Percentiles rank a stretch among this genome's conserved stretches.
These are phyloP conservation scores for Drosophila bunnanda DNA, from an alignment of 2,888 invertebrate genomes.

Conservation along the genomic window DNA sequence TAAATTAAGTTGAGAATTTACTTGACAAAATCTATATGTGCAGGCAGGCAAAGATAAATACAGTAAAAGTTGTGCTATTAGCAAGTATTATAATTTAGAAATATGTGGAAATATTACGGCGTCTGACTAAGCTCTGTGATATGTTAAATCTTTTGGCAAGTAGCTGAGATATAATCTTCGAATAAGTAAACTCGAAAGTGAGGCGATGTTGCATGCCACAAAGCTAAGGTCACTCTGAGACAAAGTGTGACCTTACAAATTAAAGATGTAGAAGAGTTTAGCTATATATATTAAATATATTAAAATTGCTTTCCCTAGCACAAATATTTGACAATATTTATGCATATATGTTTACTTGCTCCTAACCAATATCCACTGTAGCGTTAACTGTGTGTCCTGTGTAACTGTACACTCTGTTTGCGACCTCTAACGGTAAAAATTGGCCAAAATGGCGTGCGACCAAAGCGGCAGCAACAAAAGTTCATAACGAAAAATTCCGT, in stretches of 20 bases:
- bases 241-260: not conserved
- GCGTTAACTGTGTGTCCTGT: conserved; percentile 17
- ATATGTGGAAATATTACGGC: conserved; percentile 4
- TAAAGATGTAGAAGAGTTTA: not conserved
- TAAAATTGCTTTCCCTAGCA: not conserved
- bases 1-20: conserved; percentile 56
- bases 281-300: too few relatives aligned
- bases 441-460: conserved; percentile 56
- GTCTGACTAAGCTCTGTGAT: conserved; percentile 1
- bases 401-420: conserved; percentile 64
- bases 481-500: conserved; percentile 47
- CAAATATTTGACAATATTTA: conserved; percentile 4
- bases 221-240: not conserved
- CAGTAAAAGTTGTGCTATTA: conserved; percentile 21
- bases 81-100: conserved; percentile 7
- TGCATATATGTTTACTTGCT: conserved; percentile 3
- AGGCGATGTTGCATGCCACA: not conserved
- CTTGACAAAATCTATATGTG: conserved; percentile 25
- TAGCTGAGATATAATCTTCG: too few relatives aligned
- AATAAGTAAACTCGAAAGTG: too few relatives aligned
- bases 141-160: not conserved
- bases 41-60: conserved; percentile 2
- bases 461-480: conserved; percentile 12
- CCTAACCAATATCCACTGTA: conserved; percentile 3
- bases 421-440: conserved; percentile 56